These are phyloP conservation scores for Germaria angustata DNA, from an alignment of 2,888 invertebrate species.

Conservation along the genomic window DNA sequence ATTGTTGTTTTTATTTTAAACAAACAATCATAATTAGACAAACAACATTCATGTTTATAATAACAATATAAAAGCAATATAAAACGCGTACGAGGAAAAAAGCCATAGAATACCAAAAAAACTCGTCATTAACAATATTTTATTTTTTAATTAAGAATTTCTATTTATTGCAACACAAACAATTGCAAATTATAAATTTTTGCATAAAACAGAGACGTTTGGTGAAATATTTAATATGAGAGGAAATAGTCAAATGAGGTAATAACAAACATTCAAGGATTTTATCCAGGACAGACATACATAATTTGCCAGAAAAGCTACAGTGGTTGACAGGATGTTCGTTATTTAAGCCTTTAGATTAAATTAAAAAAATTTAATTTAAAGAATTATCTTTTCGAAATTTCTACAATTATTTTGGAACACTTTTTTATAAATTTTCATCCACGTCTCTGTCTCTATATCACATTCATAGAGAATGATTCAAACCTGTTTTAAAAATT, in stretches of 20 bases:
- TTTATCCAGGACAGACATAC: too few relatives aligned
- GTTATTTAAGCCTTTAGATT: too few relatives aligned
- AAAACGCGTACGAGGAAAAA: not conserved
- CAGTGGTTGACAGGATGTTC: too few relatives aligned
- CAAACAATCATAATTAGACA: conserved; percentile 63
- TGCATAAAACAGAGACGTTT: not conserved
- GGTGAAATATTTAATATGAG: too few relatives aligned
- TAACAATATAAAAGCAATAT: conserved; percentile 29
- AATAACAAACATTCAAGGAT: too few relatives aligned
- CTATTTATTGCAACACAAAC: conserved; percentile 38
- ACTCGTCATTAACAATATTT: conserved; percentile 44
- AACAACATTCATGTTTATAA: conserved; percentile 38
- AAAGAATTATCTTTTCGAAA: too few relatives aligned
- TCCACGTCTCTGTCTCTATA: not conserved
- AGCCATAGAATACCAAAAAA: not conserved
- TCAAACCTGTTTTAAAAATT: conserved; percentile 38
- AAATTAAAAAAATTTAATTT: too few relatives aligned
- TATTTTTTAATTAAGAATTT: conserved; percentile 56
- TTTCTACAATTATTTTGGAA: too few relatives aligned
- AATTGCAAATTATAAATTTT: not conserved
- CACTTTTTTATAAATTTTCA: too few relatives aligned
- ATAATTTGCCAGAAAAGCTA: too few relatives aligned
- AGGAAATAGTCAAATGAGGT: too few relatives aligned
- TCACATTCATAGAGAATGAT: conserved; percentile 1
- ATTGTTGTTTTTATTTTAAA: conserved; percentile 24